These are phyloP conservation scores for Apamea anceps DNA, from an alignment of 2,888 invertebrate species.

Conservation along the genomic window DNA sequence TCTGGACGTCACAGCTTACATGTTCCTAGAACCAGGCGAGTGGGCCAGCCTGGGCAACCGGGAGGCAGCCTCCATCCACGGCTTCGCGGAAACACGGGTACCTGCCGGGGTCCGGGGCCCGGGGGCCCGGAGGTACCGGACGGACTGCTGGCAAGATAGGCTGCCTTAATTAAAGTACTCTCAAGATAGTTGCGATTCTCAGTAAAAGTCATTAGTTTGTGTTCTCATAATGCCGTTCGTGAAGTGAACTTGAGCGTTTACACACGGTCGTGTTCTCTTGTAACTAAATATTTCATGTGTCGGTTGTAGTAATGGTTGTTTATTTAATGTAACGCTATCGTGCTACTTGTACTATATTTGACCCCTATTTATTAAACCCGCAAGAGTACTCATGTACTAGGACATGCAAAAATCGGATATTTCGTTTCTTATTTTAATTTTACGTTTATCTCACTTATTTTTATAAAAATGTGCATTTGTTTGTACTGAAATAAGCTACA, in stretches of 20 bases:
- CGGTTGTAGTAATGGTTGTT: neutral
- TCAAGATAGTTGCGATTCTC: slow-evolving; percentile 42
- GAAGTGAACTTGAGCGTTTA: neutral
- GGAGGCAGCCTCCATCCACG: slow-evolving; percentile 19
- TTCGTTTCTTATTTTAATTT: no score
- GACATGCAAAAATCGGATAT: no score
- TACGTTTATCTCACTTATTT: no score
- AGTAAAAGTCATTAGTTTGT: slow-evolving; percentile 28
- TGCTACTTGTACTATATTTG: slow-evolving; percentile 30
- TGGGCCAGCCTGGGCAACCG: slow-evolving; percentile 12
- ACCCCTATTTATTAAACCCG: slow-evolving; percentile 18
- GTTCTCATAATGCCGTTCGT: slow-evolving; percentile 29
- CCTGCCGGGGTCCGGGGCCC: slow-evolving; percentile 10
- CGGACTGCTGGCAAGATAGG: slow-evolving; percentile 12
- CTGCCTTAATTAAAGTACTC: slow-evolving; percentile 39
- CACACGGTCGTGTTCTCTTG: slow-evolving; percentile 2
- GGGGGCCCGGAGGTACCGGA: neutral
- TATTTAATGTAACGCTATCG: slow-evolving; percentile 14
- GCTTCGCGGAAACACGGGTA: slow-evolving; percentile 14
- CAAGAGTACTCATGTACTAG: neutral
- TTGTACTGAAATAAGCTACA: no score
- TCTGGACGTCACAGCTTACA: slow-evolving; percentile 43
- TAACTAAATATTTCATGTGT: slow-evolving; percentile 7
- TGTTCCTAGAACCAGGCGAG: slow-evolving; percentile 42
- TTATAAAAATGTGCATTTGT: no score